Evolutionary conservation across 2,113 vertebrate genomes (phyloP).

Genomic region (Protobothrops mucrosquamatus): DNA sequence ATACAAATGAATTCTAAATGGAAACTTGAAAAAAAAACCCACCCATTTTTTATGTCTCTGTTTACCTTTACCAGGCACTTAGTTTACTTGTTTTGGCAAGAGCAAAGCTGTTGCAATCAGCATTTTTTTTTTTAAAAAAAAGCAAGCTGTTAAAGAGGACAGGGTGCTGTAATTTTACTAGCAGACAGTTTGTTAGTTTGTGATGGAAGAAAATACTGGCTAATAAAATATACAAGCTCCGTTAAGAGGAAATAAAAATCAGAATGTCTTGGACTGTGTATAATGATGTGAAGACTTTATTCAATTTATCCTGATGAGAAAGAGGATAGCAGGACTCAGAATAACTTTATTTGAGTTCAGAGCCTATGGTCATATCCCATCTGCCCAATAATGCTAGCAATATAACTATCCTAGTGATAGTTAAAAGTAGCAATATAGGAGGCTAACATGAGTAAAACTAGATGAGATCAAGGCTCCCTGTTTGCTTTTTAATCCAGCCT

Average conservation of each 20-base stretch:
- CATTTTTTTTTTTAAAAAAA: background rate
- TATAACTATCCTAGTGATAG: background rate
- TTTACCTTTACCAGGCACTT: slow-evolving; percentile 33
- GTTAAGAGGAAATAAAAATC: slow-evolving; percentile 23
- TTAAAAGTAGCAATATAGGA: background rate
- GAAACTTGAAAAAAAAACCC: slow-evolving; percentile 37
- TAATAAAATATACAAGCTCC: slow-evolving; percentile 18
- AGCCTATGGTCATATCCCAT: background rate
- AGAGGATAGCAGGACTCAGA: background rate
- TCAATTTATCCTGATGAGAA: background rate
- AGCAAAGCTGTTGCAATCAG: slow-evolving; percentile 18
- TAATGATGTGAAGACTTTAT: background rate
- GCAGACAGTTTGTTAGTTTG: slow-evolving; percentile 11
- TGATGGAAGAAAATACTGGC: slow-evolving; percentile 7
- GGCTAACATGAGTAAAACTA: background rate
- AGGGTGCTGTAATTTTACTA: slow-evolving; percentile 18
- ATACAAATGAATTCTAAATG: slow-evolving; percentile 25
- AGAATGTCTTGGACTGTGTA: background rate
- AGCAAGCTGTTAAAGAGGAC: slow-evolving; percentile 8
- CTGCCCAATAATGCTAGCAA: background rate
- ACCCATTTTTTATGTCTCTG: slow-evolving; percentile 9
- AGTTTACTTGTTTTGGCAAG: slow-evolving; percentile 9
- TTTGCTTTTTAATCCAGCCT: background rate
- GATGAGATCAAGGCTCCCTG: background rate
- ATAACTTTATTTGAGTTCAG: background rate